Evolutionary conservation across 2,113 vertebrate species (phyloP).

Genomic region (Gopherus evgoodei): DNA sequence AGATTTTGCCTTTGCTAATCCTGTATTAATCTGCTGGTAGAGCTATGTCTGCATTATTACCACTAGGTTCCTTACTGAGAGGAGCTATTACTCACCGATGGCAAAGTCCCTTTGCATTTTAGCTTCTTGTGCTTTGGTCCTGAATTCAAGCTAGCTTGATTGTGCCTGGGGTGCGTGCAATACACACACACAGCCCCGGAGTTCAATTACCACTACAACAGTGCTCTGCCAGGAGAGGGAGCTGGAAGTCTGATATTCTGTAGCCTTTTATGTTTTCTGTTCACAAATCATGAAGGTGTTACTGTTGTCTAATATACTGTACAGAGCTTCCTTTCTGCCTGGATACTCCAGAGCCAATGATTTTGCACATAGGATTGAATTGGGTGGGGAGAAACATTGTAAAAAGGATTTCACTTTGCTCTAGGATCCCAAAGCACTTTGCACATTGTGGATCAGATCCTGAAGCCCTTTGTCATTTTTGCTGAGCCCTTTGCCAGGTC

Average conservation of each 20-base stretch:
- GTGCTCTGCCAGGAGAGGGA: slow-evolving; percentile 74
- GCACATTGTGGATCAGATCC: background rate
- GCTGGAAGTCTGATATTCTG: slow-evolving; percentile 60
- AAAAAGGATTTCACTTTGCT: background rate
- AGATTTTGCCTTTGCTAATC: slow-evolving; percentile 58
- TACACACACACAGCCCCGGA: background rate
- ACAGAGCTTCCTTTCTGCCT: background rate
- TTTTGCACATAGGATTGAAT: background rate
- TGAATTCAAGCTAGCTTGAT: accelerated
- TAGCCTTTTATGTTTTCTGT: slow-evolving; percentile 31
- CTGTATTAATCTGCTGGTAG: slow-evolving; percentile 29
- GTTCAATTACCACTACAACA: background rate
- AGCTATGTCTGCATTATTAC: background rate
- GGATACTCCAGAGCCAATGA: background rate
- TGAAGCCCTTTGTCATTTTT: background rate
- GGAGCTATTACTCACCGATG: background rate
- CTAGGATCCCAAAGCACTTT: background rate
- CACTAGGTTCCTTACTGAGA: background rate
- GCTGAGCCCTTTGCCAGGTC: background rate
- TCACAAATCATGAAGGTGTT: background rate
- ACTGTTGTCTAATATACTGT: background rate
- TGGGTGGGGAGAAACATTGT: background rate
- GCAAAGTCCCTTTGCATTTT: accelerated
- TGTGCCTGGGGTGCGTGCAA: background rate
- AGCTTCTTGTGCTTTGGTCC: background rate